Percentiles rank a stretch among this genome's conserved stretches.
These are phyloP conservation scores for Byasa hedistus DNA, from an alignment of 2,888 invertebrate genomes.

Conservation along the genomic window DNA sequence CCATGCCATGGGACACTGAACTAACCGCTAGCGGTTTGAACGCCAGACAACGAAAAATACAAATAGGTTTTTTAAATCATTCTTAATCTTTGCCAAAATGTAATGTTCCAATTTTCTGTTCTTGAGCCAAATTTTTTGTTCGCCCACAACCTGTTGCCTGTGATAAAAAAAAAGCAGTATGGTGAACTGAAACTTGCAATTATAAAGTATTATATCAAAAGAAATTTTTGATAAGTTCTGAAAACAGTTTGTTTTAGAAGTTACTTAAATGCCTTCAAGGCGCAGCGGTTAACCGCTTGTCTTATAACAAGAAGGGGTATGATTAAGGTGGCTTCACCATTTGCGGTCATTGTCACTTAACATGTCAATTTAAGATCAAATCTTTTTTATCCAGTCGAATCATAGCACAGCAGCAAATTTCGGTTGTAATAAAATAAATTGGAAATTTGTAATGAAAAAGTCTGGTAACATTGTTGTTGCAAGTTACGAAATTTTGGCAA, in stretches of 20 bases:
- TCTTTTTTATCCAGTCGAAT: too few relatives aligned
- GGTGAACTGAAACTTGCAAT: slow-evolving; percentile 4
- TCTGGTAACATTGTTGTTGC: slow-evolving; percentile 27
- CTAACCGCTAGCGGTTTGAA: not conserved
- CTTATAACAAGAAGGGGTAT: too few relatives aligned
- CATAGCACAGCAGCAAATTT: too few relatives aligned
- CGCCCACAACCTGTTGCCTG: slow-evolving; percentile 26
- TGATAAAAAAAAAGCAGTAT: slow-evolving; percentile 14
- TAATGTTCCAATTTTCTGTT: slow-evolving; percentile 4
- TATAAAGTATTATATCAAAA: not conserved
- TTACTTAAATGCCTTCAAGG: not conserved
- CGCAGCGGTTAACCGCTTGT: too few relatives aligned
- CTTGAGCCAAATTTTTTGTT: slow-evolving; percentile 26
- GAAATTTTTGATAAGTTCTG: not conserved
- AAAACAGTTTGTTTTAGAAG: not conserved
- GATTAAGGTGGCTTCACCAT: too few relatives aligned
- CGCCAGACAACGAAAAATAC: not conserved
- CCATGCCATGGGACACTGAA: not conserved
- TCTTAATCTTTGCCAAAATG: slow-evolving; percentile 17
- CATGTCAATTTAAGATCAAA: too few relatives aligned
- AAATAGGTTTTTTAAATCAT: slow-evolving; percentile 4
- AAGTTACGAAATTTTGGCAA: slow-evolving; percentile 35
- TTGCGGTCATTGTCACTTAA: too few relatives aligned
- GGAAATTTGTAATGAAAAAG: slow-evolving; percentile 2
- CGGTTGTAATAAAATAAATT: too few relatives aligned